A percentile compares a stretch with the other conserved stretches of the same genome.
Conservation (phyloP, 2,888 invertebrate species). For the Xylota segnis region DNA sequence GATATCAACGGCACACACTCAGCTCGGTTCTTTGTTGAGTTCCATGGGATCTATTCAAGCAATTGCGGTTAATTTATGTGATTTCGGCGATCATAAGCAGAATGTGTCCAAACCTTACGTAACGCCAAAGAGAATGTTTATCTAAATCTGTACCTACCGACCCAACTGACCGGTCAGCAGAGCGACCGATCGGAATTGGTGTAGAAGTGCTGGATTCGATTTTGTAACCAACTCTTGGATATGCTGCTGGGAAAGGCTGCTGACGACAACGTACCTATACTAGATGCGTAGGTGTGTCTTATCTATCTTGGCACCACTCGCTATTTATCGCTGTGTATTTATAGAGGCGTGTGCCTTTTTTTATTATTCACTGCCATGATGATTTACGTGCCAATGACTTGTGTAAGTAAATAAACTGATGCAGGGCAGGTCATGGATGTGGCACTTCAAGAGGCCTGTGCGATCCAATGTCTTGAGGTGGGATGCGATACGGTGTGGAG, state of each 20-base stretch:
- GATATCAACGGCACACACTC: background rate
- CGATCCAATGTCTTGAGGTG: background rate
- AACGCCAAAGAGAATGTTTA: background rate
- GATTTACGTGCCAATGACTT: background rate
- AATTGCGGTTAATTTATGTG: background rate
- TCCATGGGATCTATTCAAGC: background rate
- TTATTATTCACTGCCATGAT: background rate
- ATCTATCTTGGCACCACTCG: slow-evolving; percentile 12
- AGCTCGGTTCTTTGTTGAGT: background rate
- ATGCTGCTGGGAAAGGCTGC: background rate
- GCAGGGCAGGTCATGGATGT: background rate
- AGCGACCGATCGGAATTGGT: background rate
- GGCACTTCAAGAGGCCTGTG: background rate
- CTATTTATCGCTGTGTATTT: background rate
- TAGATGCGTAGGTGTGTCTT: slow-evolving; percentile 5
- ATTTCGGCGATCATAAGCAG: background rate
- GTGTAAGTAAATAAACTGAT: background rate
- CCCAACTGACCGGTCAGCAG: background rate
- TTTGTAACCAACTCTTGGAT: background rate
- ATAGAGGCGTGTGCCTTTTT: slow-evolving; percentile 9
- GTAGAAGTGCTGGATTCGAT: background rate
- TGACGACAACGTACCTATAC: background rate
- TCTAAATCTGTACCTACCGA: background rate
- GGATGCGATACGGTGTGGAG: background rate
- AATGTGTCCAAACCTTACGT: background rate